Evolutionary conservation across 2,888 invertebrate species (phyloP), one percentile per base, ranked within the genome.

Genomic region (Megastigmus dorsalis): DNA sequence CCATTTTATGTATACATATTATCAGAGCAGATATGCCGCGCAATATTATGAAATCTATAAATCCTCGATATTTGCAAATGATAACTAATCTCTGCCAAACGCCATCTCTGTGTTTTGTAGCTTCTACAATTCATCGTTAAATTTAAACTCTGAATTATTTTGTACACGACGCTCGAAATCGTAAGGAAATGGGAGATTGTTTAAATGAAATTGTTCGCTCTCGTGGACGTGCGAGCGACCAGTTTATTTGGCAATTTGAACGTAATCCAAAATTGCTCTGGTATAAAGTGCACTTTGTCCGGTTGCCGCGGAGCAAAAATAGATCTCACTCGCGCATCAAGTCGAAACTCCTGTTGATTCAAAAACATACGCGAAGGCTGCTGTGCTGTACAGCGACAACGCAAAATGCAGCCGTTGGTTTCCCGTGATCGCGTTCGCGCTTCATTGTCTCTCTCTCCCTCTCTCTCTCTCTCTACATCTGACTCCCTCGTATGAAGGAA

Each of bases 271-370:
- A 66, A 73, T 73, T 48, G 54, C 60, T 9, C n/a, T 15, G 13
- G 28, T 28, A 67, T 62, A 55, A 67, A 73, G 62, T 55, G 67
- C 74, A 68, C 74, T 74, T 68, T 74, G 55, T 52, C 36, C 57
- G 38, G 13, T 33, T 4, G 18, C 30, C 13, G 5, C 0, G 13
- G 23, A 18, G 26, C 60, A 23, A 62, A 74, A 74, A 73, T 73
- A 73, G 67, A 73, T 52, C 52, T 45, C 45, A 1, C 6, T 4
- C 50, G 23, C 50, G 18, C 6, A 13, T 50, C 63, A 20, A 63
- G 66, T 36, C 36, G 38, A 48, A 62, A 41, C 68, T 74, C 68
- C 62, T 74, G 74, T 74, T 74, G 74, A 74, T 73, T 41, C 73
- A 48, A 52, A n/a, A 62, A 55, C 41, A 38, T n/a, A n/a, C n/a